Evolutionary conservation across 1,140 invertebrate genomes (phyloP).

Genomic region (Akabosia matsudoensis): DNA sequence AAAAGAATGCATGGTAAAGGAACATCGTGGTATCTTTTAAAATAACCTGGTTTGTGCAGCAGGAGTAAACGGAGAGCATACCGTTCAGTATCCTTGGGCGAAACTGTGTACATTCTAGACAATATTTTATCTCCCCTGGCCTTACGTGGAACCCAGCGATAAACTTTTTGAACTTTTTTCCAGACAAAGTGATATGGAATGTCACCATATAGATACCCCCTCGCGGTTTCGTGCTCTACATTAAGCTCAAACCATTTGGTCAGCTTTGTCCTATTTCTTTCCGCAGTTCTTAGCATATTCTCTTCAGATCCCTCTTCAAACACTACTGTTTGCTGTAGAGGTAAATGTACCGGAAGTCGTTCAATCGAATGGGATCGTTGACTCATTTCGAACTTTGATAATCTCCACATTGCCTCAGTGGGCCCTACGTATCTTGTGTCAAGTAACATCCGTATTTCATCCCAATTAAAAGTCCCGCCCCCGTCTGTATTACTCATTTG

Average conservation of each 20-base stretch:
- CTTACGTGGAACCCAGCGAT: slow-evolving; percentile 35
- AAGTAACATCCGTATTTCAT: slow-evolving; percentile 46
- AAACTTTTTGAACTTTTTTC: slow-evolving; percentile 33
- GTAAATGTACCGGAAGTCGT: slow-evolving; percentile 55
- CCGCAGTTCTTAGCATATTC: slow-evolving; percentile 21
- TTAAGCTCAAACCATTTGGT: slow-evolving; percentile 44
- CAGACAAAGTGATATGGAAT: slow-evolving; percentile 35
- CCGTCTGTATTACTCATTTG: neutral
- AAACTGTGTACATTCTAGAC: slow-evolving; percentile 49
- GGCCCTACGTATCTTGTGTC: slow-evolving; percentile 48
- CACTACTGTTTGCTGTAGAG: slow-evolving; percentile 52
- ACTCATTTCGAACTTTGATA: slow-evolving; percentile 45
- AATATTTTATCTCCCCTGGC: slow-evolving; percentile 36
- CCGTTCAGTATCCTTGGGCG: slow-evolving; percentile 47
- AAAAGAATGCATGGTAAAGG: neutral
- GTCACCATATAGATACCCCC: slow-evolving; percentile 28
- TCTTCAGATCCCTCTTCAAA: slow-evolving; percentile 44
- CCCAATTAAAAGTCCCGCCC: neutral
- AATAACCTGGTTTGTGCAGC: slow-evolving; percentile 47
- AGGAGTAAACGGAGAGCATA: slow-evolving; percentile 49
- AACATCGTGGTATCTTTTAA: neutral
- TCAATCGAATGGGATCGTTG: slow-evolving; percentile 48
- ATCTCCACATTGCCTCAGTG: slow-evolving; percentile 49
- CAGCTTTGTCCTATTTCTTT: slow-evolving; percentile 36
- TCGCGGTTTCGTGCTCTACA: neutral